phyloP scores from a whole-genome alignment of 2,113 vertebrate genomes.

The Dissostichus mawsoni region DNA sequence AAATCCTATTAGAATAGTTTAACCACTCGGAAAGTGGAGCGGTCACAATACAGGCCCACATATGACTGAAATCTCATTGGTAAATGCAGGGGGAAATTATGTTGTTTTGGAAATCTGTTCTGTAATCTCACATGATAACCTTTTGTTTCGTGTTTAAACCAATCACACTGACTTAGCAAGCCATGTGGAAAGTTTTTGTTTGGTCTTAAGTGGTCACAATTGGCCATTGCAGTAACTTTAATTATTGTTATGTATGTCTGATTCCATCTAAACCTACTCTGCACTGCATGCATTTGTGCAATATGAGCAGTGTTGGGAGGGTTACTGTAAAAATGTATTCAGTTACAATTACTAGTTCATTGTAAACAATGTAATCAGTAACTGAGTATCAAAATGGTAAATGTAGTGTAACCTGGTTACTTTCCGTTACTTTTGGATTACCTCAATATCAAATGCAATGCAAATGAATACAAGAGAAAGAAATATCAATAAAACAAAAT shows the following conservation, averaged over 20 bases:
- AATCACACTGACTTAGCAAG: slow-evolving; percentile 52
- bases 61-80: slow-evolving; percentile 62
- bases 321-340: too few species aligned
- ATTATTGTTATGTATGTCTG: background rate
- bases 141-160: slow-evolving; percentile 54
- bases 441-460: too few species aligned
- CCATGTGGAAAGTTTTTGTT: slow-evolving; percentile 73
- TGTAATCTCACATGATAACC: slow-evolving; percentile 60
- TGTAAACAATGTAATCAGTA: too few species aligned
- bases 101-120: slow-evolving; percentile 33
- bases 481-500: too few species aligned
- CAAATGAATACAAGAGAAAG: too few species aligned
- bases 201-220: slow-evolving; percentile 58
- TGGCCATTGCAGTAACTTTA: background rate
- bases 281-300: background rate
- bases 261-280: background rate
- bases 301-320: too few species aligned
- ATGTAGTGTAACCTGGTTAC: too few species aligned
- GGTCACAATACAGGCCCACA: slow-evolving; percentile 61
- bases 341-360: too few species aligned
- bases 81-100: background rate
- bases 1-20: slow-evolving; percentile 76
- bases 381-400: too few species aligned
- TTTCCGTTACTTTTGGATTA: too few species aligned
- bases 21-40: slow-evolving; percentile 68